Percentiles rank a stretch among this genome's conserved stretches.
Evolutionary conservation across 2,888 invertebrate species (phyloP).

Genomic region (Meta bourneti): DNA sequence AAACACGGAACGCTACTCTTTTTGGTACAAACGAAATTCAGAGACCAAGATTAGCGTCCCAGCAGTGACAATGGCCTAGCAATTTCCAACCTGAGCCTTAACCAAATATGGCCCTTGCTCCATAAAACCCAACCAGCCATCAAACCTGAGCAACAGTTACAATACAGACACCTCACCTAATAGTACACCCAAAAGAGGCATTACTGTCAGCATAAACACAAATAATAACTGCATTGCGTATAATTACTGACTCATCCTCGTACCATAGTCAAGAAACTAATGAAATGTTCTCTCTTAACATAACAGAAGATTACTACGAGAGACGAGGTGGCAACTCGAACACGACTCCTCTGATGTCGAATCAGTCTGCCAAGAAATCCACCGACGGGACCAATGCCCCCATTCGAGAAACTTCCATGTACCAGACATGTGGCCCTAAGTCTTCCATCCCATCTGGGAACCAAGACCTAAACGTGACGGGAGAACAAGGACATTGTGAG

Average conservation of each 20-base stretch:
- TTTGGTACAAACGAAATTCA: no score
- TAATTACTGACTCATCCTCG: no score
- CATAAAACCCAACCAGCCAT: no score
- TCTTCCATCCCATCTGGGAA: conserved; percentile 58
- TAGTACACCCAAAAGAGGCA: not conserved
- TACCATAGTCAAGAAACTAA: no score
- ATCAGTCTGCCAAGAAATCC: conserved; percentile 63
- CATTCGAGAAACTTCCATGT: conserved; percentile 74
- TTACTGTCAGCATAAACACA: not conserved
- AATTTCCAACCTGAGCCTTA: no score
- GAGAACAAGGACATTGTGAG: conserved; percentile 76
- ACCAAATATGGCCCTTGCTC: no score
- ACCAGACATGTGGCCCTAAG: conserved; percentile 75
- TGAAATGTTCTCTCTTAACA: not conserved
- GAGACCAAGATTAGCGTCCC: no score
- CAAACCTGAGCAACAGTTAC: no score
- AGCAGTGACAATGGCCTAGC: no score
- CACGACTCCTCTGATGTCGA: conserved; percentile 71
- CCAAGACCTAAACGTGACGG: conserved; percentile 58
- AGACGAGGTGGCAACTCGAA: conserved; percentile 58
- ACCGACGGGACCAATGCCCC: conserved; percentile 57
- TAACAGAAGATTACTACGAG: conserved; percentile 73
- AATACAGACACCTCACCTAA: no score
- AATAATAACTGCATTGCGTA: not conserved
- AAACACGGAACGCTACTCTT: no score